Evolutionary conservation across 2,888 invertebrate genomes (phyloP).

Genomic region (Petrolisthes manimaculis): DNA sequence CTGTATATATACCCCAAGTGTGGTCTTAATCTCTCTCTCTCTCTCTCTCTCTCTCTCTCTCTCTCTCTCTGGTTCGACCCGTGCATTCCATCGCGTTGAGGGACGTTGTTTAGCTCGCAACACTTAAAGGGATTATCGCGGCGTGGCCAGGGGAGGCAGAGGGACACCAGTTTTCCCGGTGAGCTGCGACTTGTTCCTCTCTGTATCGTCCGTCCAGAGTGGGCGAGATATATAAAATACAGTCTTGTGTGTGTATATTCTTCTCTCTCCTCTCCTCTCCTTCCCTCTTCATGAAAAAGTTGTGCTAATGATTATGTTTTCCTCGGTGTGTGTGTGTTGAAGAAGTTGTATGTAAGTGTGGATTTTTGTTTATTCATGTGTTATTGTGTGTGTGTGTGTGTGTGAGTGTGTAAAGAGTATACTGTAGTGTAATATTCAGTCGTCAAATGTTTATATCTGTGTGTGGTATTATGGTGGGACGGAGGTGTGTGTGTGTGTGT

Average conservation of each 20-base stretch:
- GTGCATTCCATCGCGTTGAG: slow-evolving; percentile 53
- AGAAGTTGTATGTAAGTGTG: too few species aligned
- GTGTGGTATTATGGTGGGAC: background rate
- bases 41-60: too few species aligned
- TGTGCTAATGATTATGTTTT: too few species aligned
- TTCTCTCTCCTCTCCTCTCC: too few species aligned
- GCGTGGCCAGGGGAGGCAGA: slow-evolving; percentile 18
- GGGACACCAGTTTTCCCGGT: background rate
- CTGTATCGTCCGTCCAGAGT: background rate
- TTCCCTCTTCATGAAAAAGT: too few species aligned
- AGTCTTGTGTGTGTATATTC: too few species aligned
- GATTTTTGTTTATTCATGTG: background rate
- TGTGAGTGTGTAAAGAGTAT: background rate
- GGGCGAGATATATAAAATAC: too few species aligned
- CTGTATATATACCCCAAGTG: too few species aligned
- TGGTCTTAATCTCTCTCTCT: too few species aligned
- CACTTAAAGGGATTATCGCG: slow-evolving; percentile 56
- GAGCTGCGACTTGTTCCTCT: background rate
- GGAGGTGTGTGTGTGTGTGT: background rate
- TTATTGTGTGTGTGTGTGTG: background rate
- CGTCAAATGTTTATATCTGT: too few species aligned
- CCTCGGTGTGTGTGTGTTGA: too few species aligned
- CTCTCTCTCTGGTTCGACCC: background rate
- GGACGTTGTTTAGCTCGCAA: slow-evolving; percentile 58
- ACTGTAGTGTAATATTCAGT: too few species aligned